Evolutionary conservation across 2,888 invertebrate species (phyloP), one percentile per base, ranked within the genome.

Genomic region (Epicampocera succincta): DNA sequence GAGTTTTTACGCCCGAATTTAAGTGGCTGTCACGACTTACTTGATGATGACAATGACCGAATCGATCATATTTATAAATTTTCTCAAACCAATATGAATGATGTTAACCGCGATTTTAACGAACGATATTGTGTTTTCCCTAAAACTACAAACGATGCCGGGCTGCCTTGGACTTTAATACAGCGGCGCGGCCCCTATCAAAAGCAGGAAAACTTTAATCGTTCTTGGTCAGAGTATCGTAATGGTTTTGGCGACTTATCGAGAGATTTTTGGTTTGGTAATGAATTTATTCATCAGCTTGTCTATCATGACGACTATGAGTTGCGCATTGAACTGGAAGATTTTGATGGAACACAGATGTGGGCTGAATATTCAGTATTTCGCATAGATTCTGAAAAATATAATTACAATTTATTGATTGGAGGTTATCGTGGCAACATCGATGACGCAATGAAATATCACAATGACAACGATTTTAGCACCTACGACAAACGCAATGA

Each of bases 221-320:
- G 91, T 60, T 89, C 91, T 21, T 94, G 93, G 93, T 84, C 89
- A 6, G 92, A 92, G 12, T 94, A 94, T 86, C 93, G 92, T 72
- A 85, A 90, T 29, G 94, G 94, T 2, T 94, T 94, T 85, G 94
- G 94, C 0, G 88, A 91, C 83, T 85, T 93, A 15, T 83, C 89
- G 11, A 88, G 89, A 33, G 93, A 93, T 84, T 94, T 93, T 85
- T 94, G 93, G 93, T 91, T 93, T 83, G 93, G 93, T 5, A 93
- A 93, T 86, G 92, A 93, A 69, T 92, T 91, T 75, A 91, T 93
- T 56, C 91, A 93, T 84, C 88, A 90, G 66, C 84, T 93, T 77
- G 88, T 90, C 11, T 88, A 88, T 78, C 83, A 86, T 40, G 89
- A 91, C 40, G 90, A 91, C 83, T 85, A 84, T 54, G 84, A 85